Base-by-base conservation (phyloP, 2,888 invertebrate genomes). In the Falcaria lacertinaria region DNA sequence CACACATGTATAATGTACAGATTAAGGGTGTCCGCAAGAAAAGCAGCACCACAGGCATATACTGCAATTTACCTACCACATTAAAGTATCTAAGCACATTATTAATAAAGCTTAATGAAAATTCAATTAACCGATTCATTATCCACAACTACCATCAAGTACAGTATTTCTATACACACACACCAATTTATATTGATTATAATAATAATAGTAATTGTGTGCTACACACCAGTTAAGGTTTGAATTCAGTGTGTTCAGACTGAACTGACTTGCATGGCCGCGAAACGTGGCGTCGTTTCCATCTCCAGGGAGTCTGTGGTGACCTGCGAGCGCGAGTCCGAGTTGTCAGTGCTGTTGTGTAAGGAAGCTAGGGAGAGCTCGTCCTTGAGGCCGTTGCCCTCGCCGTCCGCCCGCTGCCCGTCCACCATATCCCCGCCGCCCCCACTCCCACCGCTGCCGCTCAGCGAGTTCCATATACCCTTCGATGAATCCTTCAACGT, bases 181-280 rank as follows among this genome's bases (percentile, higher is more conserved):
- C n/a, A n/a, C n/a, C n/a, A n/a, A n/a, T n/a, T n/a, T n/a, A n/a
- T n/a, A n/a, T n/a, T n/a, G n/a, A n/a, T n/a, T n/a, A n/a, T n/a
- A n/a, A n/a, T n/a, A n/a, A n/a, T n/a, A n/a, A n/a, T n/a, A n/a
- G n/a, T n/a, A n/a, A n/a, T n/a, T n/a, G n/a, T n/a, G n/a, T n/a
- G n/a, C n/a, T n/a, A n/a, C n/a, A n/a, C n/a, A n/a, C n/a, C n/a
- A n/a, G n/a, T n/a, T n/a, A n/a, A n/a, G n/a, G n/a, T n/a, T 49
- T 45, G 45, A 40, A 34, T 38, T 39, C 22, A 44, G 22, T 35
- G 11, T 11, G 41, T 33, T 52, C 81, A 91, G 51, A 92, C 91
- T 15, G 91, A 91, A 64, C 91, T 91, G 56, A 92, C 91, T 85
- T 91, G 92, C 84, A 91, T 91, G 44, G 90, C 89, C 16, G 91